A percentile compares a stretch with the other conserved stretches of the same genome.
phyloP scores from a whole-genome alignment of 2,888 invertebrate species.

The Osmoderma eremita region DNA sequence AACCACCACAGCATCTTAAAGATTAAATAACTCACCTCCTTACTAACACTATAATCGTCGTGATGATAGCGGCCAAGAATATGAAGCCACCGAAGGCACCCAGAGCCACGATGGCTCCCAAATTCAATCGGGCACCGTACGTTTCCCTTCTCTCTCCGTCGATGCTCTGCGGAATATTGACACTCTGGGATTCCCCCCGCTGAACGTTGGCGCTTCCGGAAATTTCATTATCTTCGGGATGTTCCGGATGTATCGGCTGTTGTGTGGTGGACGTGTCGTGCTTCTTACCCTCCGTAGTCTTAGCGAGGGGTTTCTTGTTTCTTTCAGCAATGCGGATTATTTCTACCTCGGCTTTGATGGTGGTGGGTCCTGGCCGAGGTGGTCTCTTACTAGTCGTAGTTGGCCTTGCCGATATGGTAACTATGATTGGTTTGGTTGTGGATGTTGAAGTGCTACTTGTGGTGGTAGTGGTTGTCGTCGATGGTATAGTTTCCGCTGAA shows the following conservation, averaged over 20 bases:
- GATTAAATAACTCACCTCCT: conserved; percentile 77
- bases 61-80: conserved; percentile 87
- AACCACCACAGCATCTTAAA: neutral
- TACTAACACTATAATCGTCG: conserved; percentile 87
- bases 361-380: conserved; percentile 61
- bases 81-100: conserved; percentile 93
- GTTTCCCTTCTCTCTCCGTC: conserved; percentile 70
- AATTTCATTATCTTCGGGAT: conserved; percentile 86
- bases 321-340: conserved; percentile 56
- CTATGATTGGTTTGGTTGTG: conserved; percentile 48
- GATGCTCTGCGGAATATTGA: conserved; percentile 74
- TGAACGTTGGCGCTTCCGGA: conserved; percentile 65
- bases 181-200: conserved; percentile 74
- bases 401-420: conserved; percentile 54
- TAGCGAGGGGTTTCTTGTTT: conserved; percentile 55
- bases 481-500: conserved; percentile 27
- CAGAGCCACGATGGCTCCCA: conserved; percentile 88
- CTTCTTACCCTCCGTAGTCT: conserved; percentile 50
- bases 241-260: conserved; percentile 59
- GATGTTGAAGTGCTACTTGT: conserved; percentile 30
- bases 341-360: conserved; percentile 60
- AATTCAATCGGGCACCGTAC: conserved; percentile 77
- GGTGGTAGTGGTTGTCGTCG: conserved; percentile 16
- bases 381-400: conserved; percentile 58
- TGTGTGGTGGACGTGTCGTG: conserved; percentile 46